These are phyloP conservation scores for Eriosoma lanigerum DNA, from an alignment of 1,140 invertebrate species.

Conservation along the genomic window DNA sequence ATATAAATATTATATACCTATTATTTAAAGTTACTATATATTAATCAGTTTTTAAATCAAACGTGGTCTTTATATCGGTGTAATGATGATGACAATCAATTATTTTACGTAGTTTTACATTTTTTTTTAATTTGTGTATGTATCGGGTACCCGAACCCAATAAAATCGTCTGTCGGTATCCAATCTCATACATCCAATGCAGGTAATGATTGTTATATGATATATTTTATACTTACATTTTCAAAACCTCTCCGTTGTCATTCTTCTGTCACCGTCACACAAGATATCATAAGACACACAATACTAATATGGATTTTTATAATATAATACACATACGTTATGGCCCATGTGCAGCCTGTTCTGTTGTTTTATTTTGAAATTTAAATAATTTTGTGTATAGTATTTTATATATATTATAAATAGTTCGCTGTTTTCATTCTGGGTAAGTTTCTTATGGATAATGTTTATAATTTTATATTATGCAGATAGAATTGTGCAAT, in stretches of 20 bases:
- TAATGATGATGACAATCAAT: background rate
- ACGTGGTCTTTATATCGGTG: background rate
- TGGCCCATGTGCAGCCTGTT: no score
- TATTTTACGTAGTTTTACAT: background rate
- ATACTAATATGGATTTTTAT: no score
- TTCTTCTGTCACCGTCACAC: background rate
- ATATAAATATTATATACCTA: background rate
- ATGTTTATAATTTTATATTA: no score
- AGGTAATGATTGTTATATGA: slow-evolving; percentile 21
- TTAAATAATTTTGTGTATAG: no score
- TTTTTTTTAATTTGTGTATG: background rate
- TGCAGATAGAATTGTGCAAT: no score
- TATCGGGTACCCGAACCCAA: background rate
- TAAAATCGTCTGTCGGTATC: background rate
- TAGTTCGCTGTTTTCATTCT: no score
- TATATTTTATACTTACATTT: background rate
- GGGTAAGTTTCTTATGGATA: no score
- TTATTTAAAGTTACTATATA: background rate
- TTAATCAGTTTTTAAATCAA: background rate
- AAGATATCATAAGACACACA: background rate
- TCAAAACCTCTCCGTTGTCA: background rate
- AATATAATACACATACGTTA: no score
- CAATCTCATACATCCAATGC: background rate
- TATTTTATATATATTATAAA: no score
- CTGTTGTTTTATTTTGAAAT: no score